Evolutionary conservation across 2,888 invertebrate genomes (phyloP), one percentile per base, ranked within the genome.

Genomic region (Deilephila elpenor): DNA sequence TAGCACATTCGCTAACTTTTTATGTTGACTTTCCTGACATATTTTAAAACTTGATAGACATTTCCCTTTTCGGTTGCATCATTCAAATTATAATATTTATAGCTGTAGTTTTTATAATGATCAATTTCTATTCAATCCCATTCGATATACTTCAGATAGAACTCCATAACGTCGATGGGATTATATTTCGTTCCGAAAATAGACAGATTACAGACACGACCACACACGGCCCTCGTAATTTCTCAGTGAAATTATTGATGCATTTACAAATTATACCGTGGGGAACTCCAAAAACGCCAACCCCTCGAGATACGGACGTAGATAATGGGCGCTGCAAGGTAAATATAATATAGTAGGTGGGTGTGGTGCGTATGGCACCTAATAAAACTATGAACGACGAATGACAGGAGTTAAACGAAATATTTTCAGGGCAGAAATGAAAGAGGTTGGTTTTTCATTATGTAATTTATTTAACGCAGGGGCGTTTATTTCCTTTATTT

Each of bases 281-380:
- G 78, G 82, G 82, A 76, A 74, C 72, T 74, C 17, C 17, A n/a
- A 56, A 64, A 75, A 71, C 73, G 75, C 71, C 70, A 82, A 80
- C 83, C 88, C 87, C 82, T 86, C 79, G 74, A 83, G 86, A 88
- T 86, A 75, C 64, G 74, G 62, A 78, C 74, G 74, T 70, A 72
- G 88, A 88, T 88, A 85, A 84, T 82, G 75, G 17, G 25, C 2
- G 25, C 51, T 67, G 37, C 17, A 51, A n/a, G 20, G 64, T 67
- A 67, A 67, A 67, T 67, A 67, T 44, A 25, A 67, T 67, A 51
- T 37, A 51, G 17, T 44, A 51, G 44, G 25, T 17, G 25, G 67
- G 67, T 67, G 67, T 25, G 64, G 64, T 20, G 25, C 25, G 25
- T 20, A 44, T 17, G 17, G 44, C 51, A 44, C 25, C 44, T 67